These are phyloP conservation scores for Zoanthus sansibaricus DNA, from an alignment of 92 coral and sea anemone genomes.

Conservation along the genomic window DNA sequence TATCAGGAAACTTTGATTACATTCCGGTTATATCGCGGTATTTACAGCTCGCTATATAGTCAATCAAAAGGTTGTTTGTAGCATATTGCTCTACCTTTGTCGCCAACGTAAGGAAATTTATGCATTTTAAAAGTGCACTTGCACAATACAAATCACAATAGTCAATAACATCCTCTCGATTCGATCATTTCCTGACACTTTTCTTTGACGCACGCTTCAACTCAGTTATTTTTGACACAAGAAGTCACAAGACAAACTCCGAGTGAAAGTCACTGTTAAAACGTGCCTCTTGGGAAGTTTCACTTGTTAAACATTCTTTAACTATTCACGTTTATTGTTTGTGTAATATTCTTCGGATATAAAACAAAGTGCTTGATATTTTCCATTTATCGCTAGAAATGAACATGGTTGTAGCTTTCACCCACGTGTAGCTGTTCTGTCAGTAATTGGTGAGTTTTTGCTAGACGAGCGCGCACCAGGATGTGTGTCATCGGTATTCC, in stretches of 20 bases:
- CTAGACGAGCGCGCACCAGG: conserved; percentile 76
- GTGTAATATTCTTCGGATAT: background rate
- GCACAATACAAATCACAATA: conserved; percentile 46
- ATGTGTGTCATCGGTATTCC: conserved; percentile 74
- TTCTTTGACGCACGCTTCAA: conserved; percentile 26
- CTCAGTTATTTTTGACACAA: conserved; percentile 41
- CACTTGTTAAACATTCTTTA: conserved; percentile 14
- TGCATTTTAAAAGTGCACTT: conserved; percentile 16
- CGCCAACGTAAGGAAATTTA: conserved; percentile 29
- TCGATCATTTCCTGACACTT: conserved; percentile 46
- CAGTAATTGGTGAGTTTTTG: conserved; percentile 82
- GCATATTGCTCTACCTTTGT: conserved; percentile 1
- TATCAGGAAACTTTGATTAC: conserved; percentile 22
- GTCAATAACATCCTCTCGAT: conserved; percentile 52
- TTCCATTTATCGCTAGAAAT: conserved; percentile 9
- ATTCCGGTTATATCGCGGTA: background rate
- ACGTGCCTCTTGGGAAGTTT: conserved; percentile 41
- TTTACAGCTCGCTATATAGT: conserved; percentile 32
- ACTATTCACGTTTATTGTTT: background rate
- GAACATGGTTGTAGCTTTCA: conserved; percentile 43
- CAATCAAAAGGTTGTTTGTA: background rate
- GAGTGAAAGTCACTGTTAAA: conserved; percentile 9
- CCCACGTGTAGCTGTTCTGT: conserved; percentile 82
- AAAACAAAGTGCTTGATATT: background rate
- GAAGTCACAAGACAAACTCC: conserved; percentile 43